Base-by-base conservation (phyloP, 2,113 vertebrate species). In the Donacobius atricapilla region DNA sequence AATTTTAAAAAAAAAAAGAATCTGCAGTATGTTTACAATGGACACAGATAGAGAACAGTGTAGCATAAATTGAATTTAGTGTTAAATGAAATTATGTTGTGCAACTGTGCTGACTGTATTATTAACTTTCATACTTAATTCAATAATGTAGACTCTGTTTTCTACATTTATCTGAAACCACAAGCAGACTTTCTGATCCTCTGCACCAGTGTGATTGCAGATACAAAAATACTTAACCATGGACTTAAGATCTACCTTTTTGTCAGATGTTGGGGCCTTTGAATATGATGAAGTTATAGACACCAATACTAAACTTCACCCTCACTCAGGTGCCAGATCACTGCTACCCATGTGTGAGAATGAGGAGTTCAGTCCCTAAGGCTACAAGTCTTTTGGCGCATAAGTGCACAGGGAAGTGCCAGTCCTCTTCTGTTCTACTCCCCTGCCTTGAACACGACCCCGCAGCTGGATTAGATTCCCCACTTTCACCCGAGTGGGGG, bases 51-150 rank as follows among this genome's bases (percentile, higher is more conserved):
- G 69, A 86, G 39, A 94, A 64, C 83, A 82, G n/a, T 53, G 90
- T 83, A 87, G 73, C 50, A 64, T 48, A 94, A 94, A 96, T 86
- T 95, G 81, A 93, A 95, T 96, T 93, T 66, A 83, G 68, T 89
- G 73, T 82, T 83, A 93, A 94, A 96, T 94, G 83, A 90, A 95
- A 96, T 95, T 85, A 96, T 0, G 0, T 66, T 79, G 42, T 79
- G 48, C 83, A 81, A 89, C 80, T 27, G 51, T 79, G 86, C 79
- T 96, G 83, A 71, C 86, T 92, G 40, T 71, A 57, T 90, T 88
- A 92, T 86, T 96, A 92, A 81, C 93, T 95, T 94, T 83, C 45
- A 61, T 86, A 42, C 73, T 90, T 93, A 94, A 89, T 92, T 87
- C 83, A 93, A 69, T 96, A 90, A 86, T 7, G 47, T 56, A 72